phyloP scores from a whole-genome alignment of 2,113 vertebrate species.

The Pelecanoides urinatrix region DNA sequence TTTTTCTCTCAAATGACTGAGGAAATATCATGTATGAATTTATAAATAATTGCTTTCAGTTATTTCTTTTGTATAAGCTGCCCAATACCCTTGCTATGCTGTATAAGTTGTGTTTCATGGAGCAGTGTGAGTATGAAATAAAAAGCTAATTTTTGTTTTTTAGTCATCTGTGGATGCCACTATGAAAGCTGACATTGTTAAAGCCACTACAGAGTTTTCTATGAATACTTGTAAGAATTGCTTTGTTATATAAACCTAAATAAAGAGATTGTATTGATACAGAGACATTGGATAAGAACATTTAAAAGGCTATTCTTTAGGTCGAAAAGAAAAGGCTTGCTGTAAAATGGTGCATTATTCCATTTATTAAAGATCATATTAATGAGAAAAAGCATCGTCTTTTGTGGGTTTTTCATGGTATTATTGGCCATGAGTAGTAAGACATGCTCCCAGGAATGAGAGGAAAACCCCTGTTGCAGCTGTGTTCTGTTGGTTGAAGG shows the following conservation, averaged over 20 bases:
- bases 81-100: constrained; percentile 77
- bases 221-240: constrained; percentile 88
- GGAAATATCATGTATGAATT: constrained; percentile 75
- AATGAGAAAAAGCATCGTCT: constrained; percentile 70
- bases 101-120: constrained; percentile 80
- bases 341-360: constrained; percentile 89
- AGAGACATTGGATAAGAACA: constrained; percentile 76
- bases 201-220: constrained; percentile 89
- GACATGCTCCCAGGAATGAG: background rate
- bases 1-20: constrained; percentile 70
- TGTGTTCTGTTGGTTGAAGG: background rate
- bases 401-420: constrained; percentile 12
- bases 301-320: constrained; percentile 77
- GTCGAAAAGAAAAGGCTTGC: constrained; percentile 83
- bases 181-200: constrained; percentile 80
- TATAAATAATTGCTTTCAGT: constrained; percentile 77
- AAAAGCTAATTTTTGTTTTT: constrained; percentile 72
- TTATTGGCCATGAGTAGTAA: background rate
- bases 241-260: constrained; percentile 84
- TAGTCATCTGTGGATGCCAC: constrained; percentile 81
- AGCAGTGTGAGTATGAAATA: constrained; percentile 77
- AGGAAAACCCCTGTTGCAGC: background rate
- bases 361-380: constrained; percentile 90
- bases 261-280: constrained; percentile 82
- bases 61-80: constrained; percentile 79